Evolutionary conservation across 2,113 vertebrate species (phyloP).

Genomic region (Trochalopteron elliotii): DNA sequence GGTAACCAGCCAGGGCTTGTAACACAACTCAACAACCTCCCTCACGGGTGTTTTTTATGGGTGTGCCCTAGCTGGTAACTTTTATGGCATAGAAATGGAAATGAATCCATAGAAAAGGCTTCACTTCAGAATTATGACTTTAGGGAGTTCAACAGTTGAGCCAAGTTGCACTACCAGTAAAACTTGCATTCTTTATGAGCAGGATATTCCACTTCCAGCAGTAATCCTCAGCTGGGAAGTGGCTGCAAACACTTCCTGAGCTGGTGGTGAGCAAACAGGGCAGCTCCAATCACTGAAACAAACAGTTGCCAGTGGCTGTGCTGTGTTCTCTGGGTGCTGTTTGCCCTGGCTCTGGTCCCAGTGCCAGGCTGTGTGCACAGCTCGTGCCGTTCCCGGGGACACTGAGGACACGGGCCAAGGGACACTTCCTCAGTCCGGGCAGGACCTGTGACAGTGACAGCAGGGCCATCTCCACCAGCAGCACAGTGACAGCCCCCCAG

Average conservation of each 20-base stretch:
- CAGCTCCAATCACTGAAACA: neutral
- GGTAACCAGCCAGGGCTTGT: neutral
- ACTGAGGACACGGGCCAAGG: neutral
- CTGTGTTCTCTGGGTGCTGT: neutral
- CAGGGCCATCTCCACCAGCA: accelerated
- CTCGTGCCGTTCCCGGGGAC: neutral
- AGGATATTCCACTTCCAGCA: neutral
- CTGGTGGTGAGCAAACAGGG: neutral
- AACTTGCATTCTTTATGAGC: neutral
- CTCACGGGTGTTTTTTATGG: accelerated
- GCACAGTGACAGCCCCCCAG: accelerated
- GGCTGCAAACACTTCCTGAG: neutral
- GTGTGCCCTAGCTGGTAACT: neutral
- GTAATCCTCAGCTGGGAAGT: accelerated
- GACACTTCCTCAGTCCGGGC: accelerated
- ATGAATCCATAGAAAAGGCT: neutral
- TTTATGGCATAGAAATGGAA: neutral
- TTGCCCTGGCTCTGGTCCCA: neutral
- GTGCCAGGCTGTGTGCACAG: neutral
- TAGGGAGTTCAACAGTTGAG: neutral
- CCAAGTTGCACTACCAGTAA: neutral
- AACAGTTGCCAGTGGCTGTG: neutral
- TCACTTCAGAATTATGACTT: neutral
- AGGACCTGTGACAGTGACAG: accelerated
- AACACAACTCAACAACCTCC: accelerated